phyloP scores from a whole-genome alignment of 1,140 invertebrate genomes.

The Leptinotarsa undecemlineata region DNA sequence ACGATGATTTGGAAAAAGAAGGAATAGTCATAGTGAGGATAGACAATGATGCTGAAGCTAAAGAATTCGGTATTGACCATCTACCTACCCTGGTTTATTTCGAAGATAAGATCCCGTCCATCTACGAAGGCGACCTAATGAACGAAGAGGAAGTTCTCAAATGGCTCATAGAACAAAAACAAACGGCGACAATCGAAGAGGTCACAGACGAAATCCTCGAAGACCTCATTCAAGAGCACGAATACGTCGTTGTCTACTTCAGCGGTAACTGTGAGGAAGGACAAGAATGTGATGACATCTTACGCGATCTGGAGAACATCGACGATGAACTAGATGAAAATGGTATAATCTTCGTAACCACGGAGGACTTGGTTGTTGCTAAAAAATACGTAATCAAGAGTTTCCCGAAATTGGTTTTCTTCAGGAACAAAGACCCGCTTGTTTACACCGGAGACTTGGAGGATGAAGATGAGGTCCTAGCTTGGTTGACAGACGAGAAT shows the following conservation, averaged over 20 bases:
- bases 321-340: conserved; percentile 92
- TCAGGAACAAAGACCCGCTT: conserved; percentile 85
- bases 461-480: conserved; percentile 87
- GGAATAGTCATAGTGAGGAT: conserved; percentile 88
- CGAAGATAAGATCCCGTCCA: conserved; percentile 87
- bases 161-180: conserved; percentile 90
- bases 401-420: conserved; percentile 87
- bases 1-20: conserved; percentile 88
- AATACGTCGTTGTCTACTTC: conserved; percentile 93
- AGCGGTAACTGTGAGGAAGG: conserved; percentile 88
- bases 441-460: conserved; percentile 76
- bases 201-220: conserved; percentile 90
- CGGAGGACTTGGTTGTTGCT: conserved; percentile 79
- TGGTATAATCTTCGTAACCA: conserved; percentile 92
- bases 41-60: conserved; percentile 84
- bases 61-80: conserved; percentile 89
- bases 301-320: conserved; percentile 88
- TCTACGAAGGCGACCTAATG: conserved; percentile 89
- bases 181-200: conserved; percentile 90
- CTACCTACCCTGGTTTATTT: conserved; percentile 88
- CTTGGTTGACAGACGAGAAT: conserved; percentile 90
- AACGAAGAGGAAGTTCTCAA: conserved; percentile 90
- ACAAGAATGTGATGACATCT: conserved; percentile 80
- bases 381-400: conserved; percentile 84
- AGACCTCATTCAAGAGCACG: conserved; percentile 85